Evolutionary conservation across 2,113 vertebrate genomes (phyloP), one percentile per base, ranked within the genome.

Genomic region (Accipiter cooperii): DNA sequence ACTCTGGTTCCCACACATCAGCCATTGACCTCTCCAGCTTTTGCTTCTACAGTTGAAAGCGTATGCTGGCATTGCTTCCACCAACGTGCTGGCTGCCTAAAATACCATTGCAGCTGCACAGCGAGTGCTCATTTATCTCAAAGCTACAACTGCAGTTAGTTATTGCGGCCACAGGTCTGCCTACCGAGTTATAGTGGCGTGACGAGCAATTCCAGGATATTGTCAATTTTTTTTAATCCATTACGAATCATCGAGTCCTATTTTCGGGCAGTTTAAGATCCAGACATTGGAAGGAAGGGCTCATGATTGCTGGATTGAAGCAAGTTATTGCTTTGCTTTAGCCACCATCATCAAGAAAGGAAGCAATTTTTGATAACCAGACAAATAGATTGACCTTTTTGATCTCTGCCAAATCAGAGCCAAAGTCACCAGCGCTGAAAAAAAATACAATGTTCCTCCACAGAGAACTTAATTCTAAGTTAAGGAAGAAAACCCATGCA

Each of bases 151-250:
- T 74, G 75, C 60, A 46, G 33, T n/a, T 38, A 68, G 38, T 58
- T 60, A 3, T 2, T 51, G 70, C 11, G 34, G 65, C 31, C 81
- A 84, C 57, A 69, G 81, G 40, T 66, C 93, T 44, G 61, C 34
- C 2, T 0, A 36, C 10, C 36, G 22, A 38, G 25, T 79, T 25
- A 47, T 0, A 55, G 31, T 7, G 40, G 38, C 2, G 2, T 14
- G 33, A 65, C 4, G 1, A 64, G 69, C 70, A 73, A 15, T 26
- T 55, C 47, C 57, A 82, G 60, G 33, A 47, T 5, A 18, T 0
- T 19, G 6, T 6, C 10, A 9, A 13, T 11, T 52, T 47, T 31
- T 79, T 78, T 69, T 31, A 52, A 75, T 31, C 74, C 34, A n/a
- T 38, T 75, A 46, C 19, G 31, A 64, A 74, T 18, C 14, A 70